Evolutionary conservation across 92 coral and sea anemone species (phyloP).

Genomic region (Actinernus sp.): DNA sequence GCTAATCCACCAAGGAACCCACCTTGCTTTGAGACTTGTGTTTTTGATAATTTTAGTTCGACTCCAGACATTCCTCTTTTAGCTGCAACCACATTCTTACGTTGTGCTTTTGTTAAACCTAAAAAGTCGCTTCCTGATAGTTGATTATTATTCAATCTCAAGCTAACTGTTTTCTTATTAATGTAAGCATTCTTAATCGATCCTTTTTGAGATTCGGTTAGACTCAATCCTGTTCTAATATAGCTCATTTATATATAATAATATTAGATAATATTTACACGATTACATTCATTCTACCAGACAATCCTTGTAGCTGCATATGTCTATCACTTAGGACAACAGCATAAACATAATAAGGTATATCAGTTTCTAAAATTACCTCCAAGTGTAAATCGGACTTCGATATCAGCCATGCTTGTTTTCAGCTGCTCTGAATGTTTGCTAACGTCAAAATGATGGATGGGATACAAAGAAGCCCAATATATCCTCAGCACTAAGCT

Average conservation of each 20-base stretch:
- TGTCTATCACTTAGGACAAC: not conserved
- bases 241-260: not conserved
- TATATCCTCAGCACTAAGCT: slow-evolving; percentile 2
- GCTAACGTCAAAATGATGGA: not conserved
- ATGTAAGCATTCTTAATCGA: not conserved
- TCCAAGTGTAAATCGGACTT: not conserved
- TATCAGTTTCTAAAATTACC: not conserved
- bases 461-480: slow-evolving; percentile 3
- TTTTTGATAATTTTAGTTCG: too few species aligned
- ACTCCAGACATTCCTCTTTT: too few species aligned
- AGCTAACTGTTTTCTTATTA: not conserved
- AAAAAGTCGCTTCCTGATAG: not conserved
- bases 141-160: not conserved
- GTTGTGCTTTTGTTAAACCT: not conserved
- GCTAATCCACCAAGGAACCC: too few species aligned
- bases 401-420: not conserved
- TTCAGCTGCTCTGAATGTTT: not conserved
- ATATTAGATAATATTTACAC: not conserved
- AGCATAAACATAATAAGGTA: slow-evolving; percentile 2
- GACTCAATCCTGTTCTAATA: not conserved
- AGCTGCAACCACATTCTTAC: not conserved
- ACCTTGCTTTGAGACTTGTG: too few species aligned
- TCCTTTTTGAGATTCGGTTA: not conserved
- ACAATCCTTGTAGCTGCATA: not conserved
- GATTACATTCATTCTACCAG: not conserved